These are phyloP conservation scores for Sipha maydis DNA, from an alignment of 2,888 invertebrate species.

Conservation along the genomic window DNA sequence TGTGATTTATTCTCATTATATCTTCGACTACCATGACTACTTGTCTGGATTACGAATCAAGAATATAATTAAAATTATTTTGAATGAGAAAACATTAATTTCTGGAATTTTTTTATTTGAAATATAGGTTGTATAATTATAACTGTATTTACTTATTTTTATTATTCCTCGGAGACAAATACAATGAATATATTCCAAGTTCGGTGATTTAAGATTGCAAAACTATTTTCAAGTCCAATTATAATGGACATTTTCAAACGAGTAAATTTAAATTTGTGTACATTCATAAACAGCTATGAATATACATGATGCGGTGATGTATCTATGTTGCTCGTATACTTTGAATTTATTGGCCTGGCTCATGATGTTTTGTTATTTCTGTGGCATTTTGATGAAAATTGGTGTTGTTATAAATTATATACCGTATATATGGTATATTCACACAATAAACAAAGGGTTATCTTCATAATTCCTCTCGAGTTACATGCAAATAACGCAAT, in stretches of 20 bases:
- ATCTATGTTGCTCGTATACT: too few species aligned
- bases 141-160: neutral
- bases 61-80: too few species aligned
- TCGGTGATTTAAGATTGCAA: neutral
- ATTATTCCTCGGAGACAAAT: neutral
- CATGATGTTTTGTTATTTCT: neutral
- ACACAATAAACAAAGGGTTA: neutral
- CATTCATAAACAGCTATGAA: neutral
- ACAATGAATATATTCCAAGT: neutral
- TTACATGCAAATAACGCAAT: neutral
- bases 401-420: neutral
- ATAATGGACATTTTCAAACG: neutral
- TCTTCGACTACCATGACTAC: too few species aligned
- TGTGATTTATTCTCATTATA: too few species aligned
- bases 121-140: too few species aligned
- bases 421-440: too few species aligned
- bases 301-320: too few species aligned
- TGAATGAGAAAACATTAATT: too few species aligned
- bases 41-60: too few species aligned
- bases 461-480: neutral
- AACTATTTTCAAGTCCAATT: neutral
- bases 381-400: neutral
- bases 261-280: neutral
- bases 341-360: neutral
- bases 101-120: too few species aligned